Base-by-base conservation (phyloP, 2,113 vertebrate species). In the Scophthalmus maximus region DNA sequence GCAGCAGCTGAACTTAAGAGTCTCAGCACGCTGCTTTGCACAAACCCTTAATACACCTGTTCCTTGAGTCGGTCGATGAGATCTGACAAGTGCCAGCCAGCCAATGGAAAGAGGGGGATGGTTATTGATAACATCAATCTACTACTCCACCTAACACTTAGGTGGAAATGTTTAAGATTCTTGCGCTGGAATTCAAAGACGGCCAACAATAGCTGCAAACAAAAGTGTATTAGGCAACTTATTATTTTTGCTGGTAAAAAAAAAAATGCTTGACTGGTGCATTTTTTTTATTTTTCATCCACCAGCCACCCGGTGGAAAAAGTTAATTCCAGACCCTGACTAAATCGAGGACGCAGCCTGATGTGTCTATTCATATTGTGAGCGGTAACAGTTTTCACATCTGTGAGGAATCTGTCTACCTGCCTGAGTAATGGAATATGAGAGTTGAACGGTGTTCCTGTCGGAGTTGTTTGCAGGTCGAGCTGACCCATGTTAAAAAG, bases 401-500 rank as follows among this genome's bases (percentile, higher is more conserved):
- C 8, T 66, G 58, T 60, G 63, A 76, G 42, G 26, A 49, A 76
- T 36, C 57, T 12, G 58, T 69, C 58, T 18, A 26, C 69, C 26
- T 73, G 22, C 57, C 26, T 55, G 60, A 70, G 4, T 61, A 55
- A 73, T 70, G 47, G 56, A 46, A 51, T 44, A n/a, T 66, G n/a
- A 8, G 20, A 46, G 55, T 47, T 22, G n/a, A 62, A 29, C 4
- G 23, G 26, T 44, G 10, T 56, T 62, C 64, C 26, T 3, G 15
- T 76, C 53, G 14, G 40, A 69, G 22, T 57, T 66, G 68, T 68
- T 70, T 51, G 47, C 69, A 62, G 79, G 79, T 73, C 26, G 42
- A 30, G 30, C 3, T 14, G 61, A 79, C 71, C 72, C 38, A 70
- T 57, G 59, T 79, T 65, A 46, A 69, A n/a, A 81, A 85, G 73